Base-by-base conservation (phyloP, 1,140 invertebrate species). In the Rhagoletis pomonella region DNA sequence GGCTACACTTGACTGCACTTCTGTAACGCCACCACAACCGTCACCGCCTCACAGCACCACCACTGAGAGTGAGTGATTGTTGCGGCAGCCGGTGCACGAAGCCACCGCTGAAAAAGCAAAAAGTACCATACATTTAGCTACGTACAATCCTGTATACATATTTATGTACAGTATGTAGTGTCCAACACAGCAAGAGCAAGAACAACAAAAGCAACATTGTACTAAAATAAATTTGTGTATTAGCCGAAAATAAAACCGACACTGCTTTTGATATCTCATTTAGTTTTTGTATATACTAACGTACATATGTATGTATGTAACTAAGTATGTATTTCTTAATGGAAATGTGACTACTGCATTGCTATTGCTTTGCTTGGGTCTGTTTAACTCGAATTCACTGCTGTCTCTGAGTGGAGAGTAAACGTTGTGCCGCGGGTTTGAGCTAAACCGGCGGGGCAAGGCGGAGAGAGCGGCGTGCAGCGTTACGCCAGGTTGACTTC, bases 201-300 rank as follows among this genome's bases (percentile, higher is more conserved):
- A 55, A 47, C 65, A 73, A 50, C 47, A 4, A 81, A 55, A 55
- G 5, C 1, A 55, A 55, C 5, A 55, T 7, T 6, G 9, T 6
- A 55, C 5, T 7, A 2, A 55, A 55, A 81, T n/a, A 50, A 7
- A 50, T 55, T 17, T 81, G 73, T 50, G n/a, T 55, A 81, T 81
- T 81, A 81, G 73, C 73, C 73, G 73, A 81, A 81, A 81, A 81
- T 81, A 81, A 81, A 81, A 81, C 73, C n/a, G 47, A 17, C 73
- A 81, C 47, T 81, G 47, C 14, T 55, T 73, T 81, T 81, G 47
- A 55, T 50, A 19, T 81, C 19, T 55, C 44, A 55, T 81, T 81
- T 81, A 81, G n/a, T 81, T 81, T 55, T 55, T 55, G 50, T 55
- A 7, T 55, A 29, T 29, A 29, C 29, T 29, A 29, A 29, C 29